These are phyloP conservation scores for Trachelipus rathkii DNA, from an alignment of 1,140 invertebrate species.

Conservation along the genomic window DNA sequence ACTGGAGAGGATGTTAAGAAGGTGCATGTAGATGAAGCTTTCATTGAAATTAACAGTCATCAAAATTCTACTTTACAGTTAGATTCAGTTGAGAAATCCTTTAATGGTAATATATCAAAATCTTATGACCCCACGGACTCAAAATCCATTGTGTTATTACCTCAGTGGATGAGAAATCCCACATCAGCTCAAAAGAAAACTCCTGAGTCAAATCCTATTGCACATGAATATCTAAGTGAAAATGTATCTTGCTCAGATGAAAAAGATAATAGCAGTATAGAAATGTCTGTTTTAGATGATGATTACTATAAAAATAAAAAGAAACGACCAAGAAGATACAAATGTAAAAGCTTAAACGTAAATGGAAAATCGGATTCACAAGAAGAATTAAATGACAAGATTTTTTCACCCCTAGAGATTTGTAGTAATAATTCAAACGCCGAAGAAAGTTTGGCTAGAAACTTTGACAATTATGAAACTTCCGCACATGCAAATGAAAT, in stretches of 20 bases:
- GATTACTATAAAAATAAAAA: constrained; percentile 42
- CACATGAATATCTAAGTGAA: neutral
- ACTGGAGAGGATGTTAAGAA: no score
- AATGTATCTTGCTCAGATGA: neutral
- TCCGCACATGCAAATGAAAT: no score
- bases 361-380: no score
- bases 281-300: constrained; percentile 22
- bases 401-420: no score
- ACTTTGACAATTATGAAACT: no score
- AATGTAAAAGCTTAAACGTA: neutral
- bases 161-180: constrained; percentile 46
- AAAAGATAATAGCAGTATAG: neutral
- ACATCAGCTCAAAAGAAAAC: constrained; percentile 11
- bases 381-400: no score
- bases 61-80: no score
- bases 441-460: no score
- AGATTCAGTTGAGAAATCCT: no score
- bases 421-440: no score
- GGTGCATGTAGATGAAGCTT: no score
- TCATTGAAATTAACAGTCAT: no score
- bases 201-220: neutral
- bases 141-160: constrained; percentile 40
- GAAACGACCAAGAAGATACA: constrained; percentile 33
- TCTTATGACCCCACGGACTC: constrained; percentile 31
- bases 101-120: neutral